phyloP scores from a whole-genome alignment of 2,113 vertebrate species.

The Mola mola region DNA sequence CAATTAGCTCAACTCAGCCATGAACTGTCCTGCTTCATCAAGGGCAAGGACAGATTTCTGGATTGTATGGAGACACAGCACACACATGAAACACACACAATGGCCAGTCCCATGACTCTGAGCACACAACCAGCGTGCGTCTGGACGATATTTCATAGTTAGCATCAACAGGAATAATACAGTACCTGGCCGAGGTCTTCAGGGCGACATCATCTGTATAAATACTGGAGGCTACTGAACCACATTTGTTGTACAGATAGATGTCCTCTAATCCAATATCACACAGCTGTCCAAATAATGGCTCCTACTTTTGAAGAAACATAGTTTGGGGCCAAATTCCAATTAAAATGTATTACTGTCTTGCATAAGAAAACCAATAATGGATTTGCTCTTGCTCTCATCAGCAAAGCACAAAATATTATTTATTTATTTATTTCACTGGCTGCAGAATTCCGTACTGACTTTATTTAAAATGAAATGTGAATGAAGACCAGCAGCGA shows the following conservation, averaged over 20 bases:
- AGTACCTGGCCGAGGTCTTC: constrained; percentile 33
- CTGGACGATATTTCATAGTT: constrained; percentile 32
- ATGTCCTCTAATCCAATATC: constrained; percentile 30
- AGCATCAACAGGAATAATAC: constrained; percentile 32
- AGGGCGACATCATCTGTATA: constrained; percentile 11
- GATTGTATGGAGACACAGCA: constrained; percentile 14
- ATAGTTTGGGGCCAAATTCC: constrained; percentile 37
- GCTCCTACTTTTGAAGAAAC: constrained; percentile 45
- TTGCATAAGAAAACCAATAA: constrained; percentile 8
- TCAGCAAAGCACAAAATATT: constrained; percentile 24
- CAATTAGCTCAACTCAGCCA: constrained; percentile 66
- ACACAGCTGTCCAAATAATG: constrained; percentile 53
- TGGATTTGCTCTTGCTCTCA: constrained; percentile 33
- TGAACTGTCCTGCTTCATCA: constrained; percentile 42
- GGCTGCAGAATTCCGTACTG: constrained; percentile 8
- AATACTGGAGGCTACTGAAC: constrained; percentile 26
- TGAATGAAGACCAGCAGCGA: constrained; percentile 3
- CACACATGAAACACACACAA: constrained; percentile 12
- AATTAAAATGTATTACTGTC: constrained; percentile 45
- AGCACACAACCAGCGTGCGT: constrained; percentile 20
- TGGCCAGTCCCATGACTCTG: constrained; percentile 22
- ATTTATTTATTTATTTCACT: constrained; percentile 21
- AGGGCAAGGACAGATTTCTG: constrained; percentile 57
- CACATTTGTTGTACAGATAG: not conserved
- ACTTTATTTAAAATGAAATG: constrained; percentile 31